Base-by-base conservation (phyloP, 2,888 invertebrate species). In the Hoplodrina ambigua region DNA sequence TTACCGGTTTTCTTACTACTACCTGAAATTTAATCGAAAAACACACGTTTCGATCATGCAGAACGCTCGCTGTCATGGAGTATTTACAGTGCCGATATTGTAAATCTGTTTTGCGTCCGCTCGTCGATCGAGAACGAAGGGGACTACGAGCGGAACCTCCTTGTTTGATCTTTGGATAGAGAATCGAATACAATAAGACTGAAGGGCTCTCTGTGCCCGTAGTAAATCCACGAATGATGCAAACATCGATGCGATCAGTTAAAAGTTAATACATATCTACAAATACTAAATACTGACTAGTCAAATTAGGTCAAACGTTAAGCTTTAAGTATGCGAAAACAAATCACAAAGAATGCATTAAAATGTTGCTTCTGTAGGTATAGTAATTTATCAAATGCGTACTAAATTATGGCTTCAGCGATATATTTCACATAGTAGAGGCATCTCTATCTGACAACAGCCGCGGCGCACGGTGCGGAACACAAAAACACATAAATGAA, bases 41-140 rank as follows among this genome's bases (percentile, higher is more conserved):
- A 96, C 96, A 96, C 96, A 93, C 95, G 92, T 95, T 93, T 94
- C 95, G 94, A 94, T 95, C 96, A 94, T 96, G 96, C 96, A 94
- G 91, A 91, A 93, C 90, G 95, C 93, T 94, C 93, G 95, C 93
- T 90, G 90, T 88, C 88, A 94, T 93, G 94, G 86, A 83, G 85
- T 94, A 94, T 95, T 87, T 95, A 94, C 96, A 94, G 89, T 93
- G 94, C 83, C 82, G 82, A 78, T 75, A 77, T 59, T 79, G 69
- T 62, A 69, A 62, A 71, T 71, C 59, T 70, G 76, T 66, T 65
- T 75, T 64, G 76, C 66, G 69, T 71, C 70, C 81, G 76, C 81
- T 77, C 78, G 73, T 55, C 69, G 71, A 72, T 64, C 71, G 64
- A 66, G n/a, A 69, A 60, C 70, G 68, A 55, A 69, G 57, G 80